Evolutionary conservation across 2,888 invertebrate genomes (phyloP).

Genomic region (Drosophila longiperda): DNA sequence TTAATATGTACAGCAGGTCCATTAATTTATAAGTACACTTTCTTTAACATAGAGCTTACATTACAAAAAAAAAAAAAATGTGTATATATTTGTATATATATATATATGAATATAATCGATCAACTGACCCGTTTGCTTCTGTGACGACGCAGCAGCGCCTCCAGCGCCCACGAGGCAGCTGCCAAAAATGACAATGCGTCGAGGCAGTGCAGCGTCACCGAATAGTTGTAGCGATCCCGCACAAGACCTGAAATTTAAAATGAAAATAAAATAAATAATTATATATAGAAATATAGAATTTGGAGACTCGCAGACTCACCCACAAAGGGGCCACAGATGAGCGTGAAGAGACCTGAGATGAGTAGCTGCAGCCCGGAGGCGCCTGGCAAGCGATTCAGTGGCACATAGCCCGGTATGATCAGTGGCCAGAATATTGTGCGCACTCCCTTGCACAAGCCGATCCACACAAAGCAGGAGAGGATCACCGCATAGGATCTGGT

Average conservation of each 20-base stretch:
- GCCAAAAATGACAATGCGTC: constrained; percentile 89
- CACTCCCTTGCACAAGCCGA: constrained; percentile 90
- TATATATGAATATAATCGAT: neutral
- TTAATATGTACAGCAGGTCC: neutral
- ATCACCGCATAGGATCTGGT: constrained; percentile 87
- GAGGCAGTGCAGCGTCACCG: constrained; percentile 88
- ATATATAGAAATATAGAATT: no score
- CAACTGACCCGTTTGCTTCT: constrained; percentile 40
- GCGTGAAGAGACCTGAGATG: constrained; percentile 88
- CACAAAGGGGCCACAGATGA: constrained; percentile 88
- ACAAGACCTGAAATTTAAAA: constrained; percentile 86
- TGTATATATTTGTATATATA: neutral
- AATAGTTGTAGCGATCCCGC: constrained; percentile 87
- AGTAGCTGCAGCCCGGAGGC: constrained; percentile 90
- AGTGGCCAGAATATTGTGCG: constrained; percentile 91
- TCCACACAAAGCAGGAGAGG: constrained; percentile 87
- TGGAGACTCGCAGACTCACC: constrained; percentile 85
- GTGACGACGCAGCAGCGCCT: constrained; percentile 83
- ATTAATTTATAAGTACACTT: constrained; percentile 4
- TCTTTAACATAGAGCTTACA: constrained; percentile 18
- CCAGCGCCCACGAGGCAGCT: constrained; percentile 88
- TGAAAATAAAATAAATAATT: neutral
- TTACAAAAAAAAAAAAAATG: constrained; percentile 27
- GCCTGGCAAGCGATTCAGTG: constrained; percentile 89
- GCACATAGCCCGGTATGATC: constrained; percentile 90